phyloP scores from a whole-genome alignment of 2,113 vertebrate species.

The Strix uralensis region DNA sequence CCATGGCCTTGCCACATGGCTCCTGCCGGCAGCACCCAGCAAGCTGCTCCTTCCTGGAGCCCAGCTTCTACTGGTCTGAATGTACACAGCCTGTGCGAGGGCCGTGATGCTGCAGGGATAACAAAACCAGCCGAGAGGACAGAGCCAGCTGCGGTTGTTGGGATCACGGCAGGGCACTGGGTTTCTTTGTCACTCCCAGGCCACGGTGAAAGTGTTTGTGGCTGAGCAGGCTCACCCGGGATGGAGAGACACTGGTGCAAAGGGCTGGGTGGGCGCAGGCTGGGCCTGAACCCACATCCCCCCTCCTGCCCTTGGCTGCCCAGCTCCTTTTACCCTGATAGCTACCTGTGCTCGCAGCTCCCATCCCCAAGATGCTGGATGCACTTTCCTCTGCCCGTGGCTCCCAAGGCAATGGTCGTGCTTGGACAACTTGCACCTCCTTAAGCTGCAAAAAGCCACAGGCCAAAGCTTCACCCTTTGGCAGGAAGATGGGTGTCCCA shows the following conservation, averaged over 20 bases:
- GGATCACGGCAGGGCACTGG: neutral
- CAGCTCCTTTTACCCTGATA: neutral
- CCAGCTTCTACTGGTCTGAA: slow-evolving; percentile 12
- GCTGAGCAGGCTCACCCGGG: neutral
- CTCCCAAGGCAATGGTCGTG: neutral
- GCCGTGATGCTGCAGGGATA: neutral
- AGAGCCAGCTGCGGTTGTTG: neutral
- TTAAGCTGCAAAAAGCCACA: no score
- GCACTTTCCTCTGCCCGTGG: neutral
- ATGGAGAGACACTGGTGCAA: neutral
- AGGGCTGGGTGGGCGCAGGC: neutral
- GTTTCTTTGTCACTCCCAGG: neutral
- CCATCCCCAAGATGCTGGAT: neutral
- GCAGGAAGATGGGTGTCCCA: neutral
- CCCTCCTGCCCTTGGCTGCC: neutral
- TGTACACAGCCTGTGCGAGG: neutral
- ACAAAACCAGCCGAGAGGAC: slow-evolving; percentile 42
- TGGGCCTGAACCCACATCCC: no score
- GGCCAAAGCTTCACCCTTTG: neutral
- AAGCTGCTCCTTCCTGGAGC: neutral
- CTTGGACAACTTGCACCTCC: neutral
- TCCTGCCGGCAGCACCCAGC: neutral
- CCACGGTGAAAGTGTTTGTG: neutral
- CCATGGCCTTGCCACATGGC: neutral
- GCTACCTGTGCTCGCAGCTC: neutral